A percentile compares a stretch with the other conserved stretches of the same genome.
phyloP scores from a whole-genome alignment of 2,113 vertebrate genomes.

The Edolisoma coerulescens region DNA sequence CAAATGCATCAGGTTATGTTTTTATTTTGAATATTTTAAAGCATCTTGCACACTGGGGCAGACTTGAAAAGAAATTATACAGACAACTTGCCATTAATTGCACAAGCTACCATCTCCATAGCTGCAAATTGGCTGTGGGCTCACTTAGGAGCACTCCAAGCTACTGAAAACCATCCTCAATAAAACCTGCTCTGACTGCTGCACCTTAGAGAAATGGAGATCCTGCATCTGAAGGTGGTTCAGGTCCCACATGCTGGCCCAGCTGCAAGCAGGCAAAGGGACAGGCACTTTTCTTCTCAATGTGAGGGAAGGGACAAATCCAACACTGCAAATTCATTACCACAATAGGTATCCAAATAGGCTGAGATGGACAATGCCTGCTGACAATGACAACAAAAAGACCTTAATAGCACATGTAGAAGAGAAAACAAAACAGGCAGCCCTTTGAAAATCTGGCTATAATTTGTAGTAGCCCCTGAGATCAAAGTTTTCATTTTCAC shows the following conservation, averaged over 20 bases:
- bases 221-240: not conserved
- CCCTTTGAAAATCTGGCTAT: not conserved
- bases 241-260: fast-evolving
- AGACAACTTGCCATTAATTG: not conserved
- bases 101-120: not conserved
- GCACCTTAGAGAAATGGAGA: not conserved
- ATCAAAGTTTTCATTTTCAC: not conserved
- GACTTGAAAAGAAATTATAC: slow-evolving; percentile 2
- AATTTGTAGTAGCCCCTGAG: not conserved
- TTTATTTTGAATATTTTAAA: slow-evolving; percentile 48
- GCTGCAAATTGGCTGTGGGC: not conserved
- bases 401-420: not conserved
- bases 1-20: slow-evolving; percentile 47
- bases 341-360: not conserved
- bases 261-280: not conserved
- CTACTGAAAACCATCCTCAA: not conserved
- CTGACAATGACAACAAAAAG: not conserved
- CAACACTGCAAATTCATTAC: not conserved
- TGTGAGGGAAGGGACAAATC: not conserved
- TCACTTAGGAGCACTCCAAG: not conserved
- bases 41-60: not conserved
- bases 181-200: not conserved
- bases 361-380: not conserved
- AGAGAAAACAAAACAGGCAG: not conserved
- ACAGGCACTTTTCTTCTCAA: not conserved